Evolutionary conservation across 2,888 invertebrate genomes (phyloP).

Genomic region (Clitarchus hookeri): DNA sequence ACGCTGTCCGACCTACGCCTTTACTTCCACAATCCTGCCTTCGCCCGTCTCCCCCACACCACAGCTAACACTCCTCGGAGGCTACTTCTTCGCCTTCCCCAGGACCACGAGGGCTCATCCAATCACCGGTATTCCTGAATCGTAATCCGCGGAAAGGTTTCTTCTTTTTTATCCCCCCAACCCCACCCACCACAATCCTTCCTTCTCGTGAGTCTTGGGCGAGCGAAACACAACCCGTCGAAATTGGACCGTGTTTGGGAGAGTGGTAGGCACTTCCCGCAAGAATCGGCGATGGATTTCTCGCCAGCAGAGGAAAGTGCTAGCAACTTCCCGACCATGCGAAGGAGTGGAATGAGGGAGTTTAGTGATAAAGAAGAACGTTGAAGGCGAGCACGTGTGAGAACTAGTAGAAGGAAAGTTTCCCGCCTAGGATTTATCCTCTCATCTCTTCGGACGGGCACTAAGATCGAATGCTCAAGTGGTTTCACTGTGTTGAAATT

Average conservation of each 20-base stretch:
- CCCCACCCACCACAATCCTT: neutral
- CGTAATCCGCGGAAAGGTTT: conserved; percentile 9
- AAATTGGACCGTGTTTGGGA: conserved; percentile 6
- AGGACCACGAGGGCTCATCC: neutral
- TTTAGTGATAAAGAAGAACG: neutral
- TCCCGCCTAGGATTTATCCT: neutral
- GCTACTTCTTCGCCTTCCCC: neutral
- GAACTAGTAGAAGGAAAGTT: neutral
- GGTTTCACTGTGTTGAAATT: neutral
- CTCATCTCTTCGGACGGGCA: neutral
- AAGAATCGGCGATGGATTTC: neutral
- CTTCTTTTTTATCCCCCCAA: neutral
- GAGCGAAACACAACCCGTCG: conserved; percentile 12
- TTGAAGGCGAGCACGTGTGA: neutral
- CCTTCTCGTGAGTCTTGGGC: neutral
- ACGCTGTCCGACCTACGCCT: neutral
- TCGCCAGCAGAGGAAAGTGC: neutral
- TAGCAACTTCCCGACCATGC: neutral
- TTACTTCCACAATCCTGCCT: neutral
- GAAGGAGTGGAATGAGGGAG: neutral
- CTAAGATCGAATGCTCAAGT: neutral
- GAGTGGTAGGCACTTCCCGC: neutral
- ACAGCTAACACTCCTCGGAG: neutral
- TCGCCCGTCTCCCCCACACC: neutral
- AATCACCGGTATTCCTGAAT: conserved; percentile 4